Evolutionary conservation across 2,797 vertebrate genomes (phyloP), one percentile per base, ranked within the genome.

Genomic region (Neosilurus mollespiculum): DNA sequence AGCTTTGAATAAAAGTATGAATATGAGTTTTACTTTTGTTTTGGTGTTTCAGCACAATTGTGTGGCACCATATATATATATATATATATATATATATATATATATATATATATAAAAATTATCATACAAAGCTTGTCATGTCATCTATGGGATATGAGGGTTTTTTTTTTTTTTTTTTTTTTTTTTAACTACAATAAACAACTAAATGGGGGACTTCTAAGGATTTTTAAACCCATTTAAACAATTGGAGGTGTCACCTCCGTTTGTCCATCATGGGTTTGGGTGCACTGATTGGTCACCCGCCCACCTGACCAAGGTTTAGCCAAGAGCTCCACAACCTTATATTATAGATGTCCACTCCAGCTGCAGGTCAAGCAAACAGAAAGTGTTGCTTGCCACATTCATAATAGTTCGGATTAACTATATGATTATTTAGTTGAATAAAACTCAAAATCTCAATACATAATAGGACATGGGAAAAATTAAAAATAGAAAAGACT

Each of bases 291-390:
- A 66, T 62, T 37, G 65, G 83, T 87, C 83, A 87, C 82, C 85
- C 59, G 82, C 89, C 84, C 86, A 82, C 87, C 87, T 87, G 85
- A 49, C 78, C 61, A n/a, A 15, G 59, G 58, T 84, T 83, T 86
- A 77, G 80, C 77, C 82, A 83, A 87, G 81, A 84, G 82, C 80
- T 85, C 83, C 87, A 81, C 82, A 86, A 88, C 59, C 83, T 26
- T 86, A 84, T 71, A 83, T 62, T 86, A 86, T 37, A 80, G 83
- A 73, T 22, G 83, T 70, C 87, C 84, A 72, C 62, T 86, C 84
- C 81, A 80, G 84, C 88, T 89, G 87, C 81, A 80, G 85, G 83
- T 83, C 84, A 88, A 86, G 87, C 85, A 88, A 85, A 90, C 72
- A 86, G 70, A 82, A 87, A 61, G 54, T 83, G 86, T 86, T 84